Conservation (phyloP, 2,113 vertebrate species). For the Austrofundulus limnaeus region DNA sequence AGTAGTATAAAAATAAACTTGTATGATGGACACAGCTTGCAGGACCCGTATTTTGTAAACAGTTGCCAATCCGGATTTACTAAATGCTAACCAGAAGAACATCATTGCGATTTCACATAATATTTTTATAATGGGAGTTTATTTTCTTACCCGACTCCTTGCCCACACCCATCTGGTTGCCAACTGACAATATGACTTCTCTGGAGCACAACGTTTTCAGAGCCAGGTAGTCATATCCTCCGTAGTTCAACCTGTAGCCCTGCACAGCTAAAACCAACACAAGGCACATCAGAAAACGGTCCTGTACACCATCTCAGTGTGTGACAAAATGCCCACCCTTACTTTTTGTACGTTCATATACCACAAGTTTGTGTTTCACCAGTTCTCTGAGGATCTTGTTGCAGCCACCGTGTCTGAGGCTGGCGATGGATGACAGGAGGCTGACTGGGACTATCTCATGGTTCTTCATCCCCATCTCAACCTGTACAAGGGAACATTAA, state of each 20-base stretch:
- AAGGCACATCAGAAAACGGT: neutral
- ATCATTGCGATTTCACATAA: too few species aligned
- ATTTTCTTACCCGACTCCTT: slow-evolving; percentile 90
- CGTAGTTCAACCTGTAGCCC: slow-evolving; percentile 91
- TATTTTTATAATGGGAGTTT: neutral
- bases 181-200: slow-evolving; percentile 88
- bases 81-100: too few species aligned
- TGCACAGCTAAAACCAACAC: slow-evolving; percentile 84
- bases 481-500: slow-evolving; percentile 79
- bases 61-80: too few species aligned
- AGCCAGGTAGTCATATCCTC: slow-evolving; percentile 94
- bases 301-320: neutral
- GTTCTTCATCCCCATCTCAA: slow-evolving; percentile 99
- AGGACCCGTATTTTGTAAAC: too few species aligned
- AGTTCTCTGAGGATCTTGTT: slow-evolving; percentile 93
- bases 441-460: slow-evolving; percentile 94
- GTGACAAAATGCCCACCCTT: slow-evolving; percentile 54
- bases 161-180: slow-evolving; percentile 97
- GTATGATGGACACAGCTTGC: too few species aligned
- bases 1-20: too few species aligned
- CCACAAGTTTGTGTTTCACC: slow-evolving; percentile 90
- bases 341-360: slow-evolving; percentile 90
- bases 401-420: slow-evolving; percentile 93
- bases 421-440: slow-evolving; percentile 93
- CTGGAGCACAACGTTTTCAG: slow-evolving; percentile 91